Base-by-base conservation (phyloP, 2,797 vertebrate genomes). In the Parambassis ranga region DNA sequence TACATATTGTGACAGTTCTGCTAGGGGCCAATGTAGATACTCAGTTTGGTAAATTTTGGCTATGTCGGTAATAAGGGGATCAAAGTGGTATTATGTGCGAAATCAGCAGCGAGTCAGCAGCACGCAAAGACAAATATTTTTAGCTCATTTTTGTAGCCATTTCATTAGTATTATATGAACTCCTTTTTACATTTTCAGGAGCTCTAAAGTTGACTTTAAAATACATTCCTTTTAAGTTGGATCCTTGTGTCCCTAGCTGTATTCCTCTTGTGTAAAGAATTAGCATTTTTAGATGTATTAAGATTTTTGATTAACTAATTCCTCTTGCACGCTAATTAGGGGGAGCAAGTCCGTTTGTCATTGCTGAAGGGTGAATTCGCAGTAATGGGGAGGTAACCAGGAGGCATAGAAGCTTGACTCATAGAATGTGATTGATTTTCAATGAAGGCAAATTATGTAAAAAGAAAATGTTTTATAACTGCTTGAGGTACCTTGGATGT, bases 401-500 rank as follows among this genome's bases (percentile, higher is more conserved):
- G 52, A 78, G 67, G 59, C 64, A 60, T 5, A 35, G 57, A 74
- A 27, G 48, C 61, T 71, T 43, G 38, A 75, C 55, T 75, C 65
- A 46, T 77, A 41, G 72, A 71, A 77, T 60, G 63, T 56, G 43
- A 81, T 64, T 71, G 75, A 86, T 85, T 79, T 79, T 76, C 46
- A 77, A 57, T 57, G 56, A 75, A 43, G 24, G 6, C 11, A 55
- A 77, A 72, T 77, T 71, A 60, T 77, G 67, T 52, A 55, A 24
- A 58, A 41, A 41, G 57, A 38, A 43, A 23, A 44, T 10, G n/a
- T 33, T 68, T 48, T 28, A 36, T 27, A 69, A 60, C 28, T 26
- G 47, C 42, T 41, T 0, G 19, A 42, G 36, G 36, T 46, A 32
- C 13, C 38, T 27, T 27, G n/a, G 18, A 51, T 32, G 16, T 65